Percentiles rank a stretch among this genome's conserved stretches.
phyloP scores from a whole-genome alignment of 64 coral and sea anemone genomes.

The Platygyra sinensis region DNA sequence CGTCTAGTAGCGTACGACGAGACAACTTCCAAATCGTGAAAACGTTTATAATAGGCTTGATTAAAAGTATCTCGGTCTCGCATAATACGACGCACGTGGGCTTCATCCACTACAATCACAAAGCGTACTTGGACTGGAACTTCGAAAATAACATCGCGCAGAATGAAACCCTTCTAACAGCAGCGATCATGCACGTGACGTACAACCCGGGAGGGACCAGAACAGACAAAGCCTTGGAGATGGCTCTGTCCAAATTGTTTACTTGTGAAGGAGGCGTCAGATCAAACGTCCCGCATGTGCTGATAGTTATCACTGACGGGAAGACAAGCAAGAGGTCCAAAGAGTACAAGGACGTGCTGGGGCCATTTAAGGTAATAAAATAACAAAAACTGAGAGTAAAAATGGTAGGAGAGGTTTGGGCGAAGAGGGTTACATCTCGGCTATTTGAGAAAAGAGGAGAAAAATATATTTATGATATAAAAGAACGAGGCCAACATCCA shows the following conservation, averaged over 20 bases:
- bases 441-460: no score
- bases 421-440: no score
- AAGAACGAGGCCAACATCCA: no score
- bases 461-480: no score
- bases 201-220: slow-evolving; percentile 52
- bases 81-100: slow-evolving; percentile 19
- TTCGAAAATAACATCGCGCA: neutral
- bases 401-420: no score
- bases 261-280: neutral
- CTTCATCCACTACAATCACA: slow-evolving; percentile 44
- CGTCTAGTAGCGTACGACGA: slow-evolving; percentile 31
- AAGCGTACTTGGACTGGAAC: slow-evolving; percentile 4
- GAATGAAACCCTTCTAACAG: neutral
- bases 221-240: slow-evolving; percentile 20
- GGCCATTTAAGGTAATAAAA: slow-evolving; percentile 14
- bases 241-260: neutral
- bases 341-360: neutral
- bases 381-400: neutral
- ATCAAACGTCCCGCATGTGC: neutral
- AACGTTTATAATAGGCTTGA: neutral
- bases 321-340: slow-evolving; percentile 15
- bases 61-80: neutral
- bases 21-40: slow-evolving; percentile 31
- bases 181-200: neutral
- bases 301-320: slow-evolving; percentile 53